Evolutionary conservation across 2,797 vertebrate genomes (phyloP).

Genomic region (Urocyon cinereoargenteus): DNA sequence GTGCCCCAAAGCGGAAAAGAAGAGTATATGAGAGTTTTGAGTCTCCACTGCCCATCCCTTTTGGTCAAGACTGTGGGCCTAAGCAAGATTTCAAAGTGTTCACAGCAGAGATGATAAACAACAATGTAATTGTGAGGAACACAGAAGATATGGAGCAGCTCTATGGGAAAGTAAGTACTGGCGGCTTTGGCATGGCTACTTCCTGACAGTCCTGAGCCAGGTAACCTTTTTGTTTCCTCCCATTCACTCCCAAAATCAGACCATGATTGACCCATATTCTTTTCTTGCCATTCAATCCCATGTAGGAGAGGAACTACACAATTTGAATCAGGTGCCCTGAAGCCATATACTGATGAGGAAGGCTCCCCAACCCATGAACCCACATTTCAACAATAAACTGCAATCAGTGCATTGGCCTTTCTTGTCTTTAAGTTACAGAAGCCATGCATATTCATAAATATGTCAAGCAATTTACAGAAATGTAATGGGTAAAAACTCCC

Average conservation of each 20-base stretch:
- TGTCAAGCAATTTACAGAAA: not conserved
- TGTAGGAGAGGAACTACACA: too few species aligned
- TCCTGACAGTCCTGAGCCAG: not conserved
- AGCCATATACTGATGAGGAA: not conserved
- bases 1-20: slow-evolving; percentile 91
- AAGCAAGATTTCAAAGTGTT: slow-evolving; percentile 85
- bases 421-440: not conserved
- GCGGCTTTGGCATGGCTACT: accelerated
- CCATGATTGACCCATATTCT: accelerated
- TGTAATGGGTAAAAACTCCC: not conserved
- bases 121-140: slow-evolving; percentile 91
- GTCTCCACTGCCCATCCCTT: slow-evolving; percentile 91
- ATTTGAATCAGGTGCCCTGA: not conserved
- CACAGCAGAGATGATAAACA: slow-evolving; percentile 92
- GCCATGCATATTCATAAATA: not conserved
- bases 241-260: too few species aligned
- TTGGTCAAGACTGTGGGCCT: slow-evolving; percentile 62
- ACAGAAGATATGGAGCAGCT: slow-evolving; percentile 91
- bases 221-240: not conserved
- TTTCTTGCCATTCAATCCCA: not conserved
- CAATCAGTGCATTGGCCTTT: not conserved
- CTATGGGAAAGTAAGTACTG: slow-evolving; percentile 90
- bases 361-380: not conserved
- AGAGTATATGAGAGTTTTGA: slow-evolving; percentile 90
- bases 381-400: not conserved